Percentiles rank a stretch among this genome's conserved stretches.
phyloP scores from a whole-genome alignment of 2,113 vertebrate species.

The Taxidea taxus region DNA sequence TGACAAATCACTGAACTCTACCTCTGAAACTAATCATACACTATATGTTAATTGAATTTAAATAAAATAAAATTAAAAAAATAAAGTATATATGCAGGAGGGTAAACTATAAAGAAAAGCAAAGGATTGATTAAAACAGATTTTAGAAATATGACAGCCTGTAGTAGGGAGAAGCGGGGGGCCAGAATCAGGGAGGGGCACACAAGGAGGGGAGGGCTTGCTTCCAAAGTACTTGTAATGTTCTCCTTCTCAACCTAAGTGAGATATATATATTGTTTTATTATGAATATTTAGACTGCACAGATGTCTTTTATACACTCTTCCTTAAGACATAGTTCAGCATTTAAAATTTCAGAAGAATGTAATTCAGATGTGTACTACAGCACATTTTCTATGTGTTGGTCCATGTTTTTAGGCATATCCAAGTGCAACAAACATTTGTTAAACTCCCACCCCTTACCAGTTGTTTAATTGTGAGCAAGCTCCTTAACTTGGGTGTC shows the following conservation, averaged over 20 bases:
- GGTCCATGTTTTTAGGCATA: neutral
- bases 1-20: neutral
- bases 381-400: neutral
- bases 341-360: neutral
- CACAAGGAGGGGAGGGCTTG: fast-evolving
- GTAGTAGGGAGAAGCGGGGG: neutral
- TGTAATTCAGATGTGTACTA: neutral
- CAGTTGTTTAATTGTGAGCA: neutral
- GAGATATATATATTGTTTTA: neutral
- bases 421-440: neutral
- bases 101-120: neutral
- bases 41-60: neutral
- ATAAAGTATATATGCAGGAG: neutral
- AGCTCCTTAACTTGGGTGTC: neutral
- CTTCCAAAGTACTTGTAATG: neutral
- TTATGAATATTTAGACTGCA: neutral
- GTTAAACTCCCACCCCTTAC: neutral
- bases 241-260: neutral
- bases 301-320: neutral
- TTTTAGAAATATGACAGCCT: neutral
- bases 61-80: neutral
- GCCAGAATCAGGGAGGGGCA: neutral
- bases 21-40: neutral
- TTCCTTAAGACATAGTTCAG: neutral
- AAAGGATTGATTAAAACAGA: neutral